Base-by-base conservation (phyloP, 2,113 vertebrate species). In the Hippotragus niger region DNA sequence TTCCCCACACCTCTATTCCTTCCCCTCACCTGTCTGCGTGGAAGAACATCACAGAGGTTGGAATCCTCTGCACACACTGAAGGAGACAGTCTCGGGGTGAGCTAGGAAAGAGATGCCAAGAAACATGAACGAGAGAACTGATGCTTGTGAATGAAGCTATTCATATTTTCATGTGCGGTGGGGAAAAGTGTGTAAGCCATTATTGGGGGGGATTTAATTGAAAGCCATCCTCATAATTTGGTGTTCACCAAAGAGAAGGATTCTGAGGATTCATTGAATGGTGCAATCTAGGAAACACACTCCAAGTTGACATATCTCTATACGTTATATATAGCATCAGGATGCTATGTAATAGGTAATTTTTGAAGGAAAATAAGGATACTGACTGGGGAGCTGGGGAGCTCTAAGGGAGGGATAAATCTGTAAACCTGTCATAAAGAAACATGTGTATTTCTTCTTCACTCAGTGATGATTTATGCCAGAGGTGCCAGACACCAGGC, bases 31-130 rank as follows among this genome's bases (percentile, higher is more conserved):
- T 90, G 95, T 92, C 88, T 88, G 25, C 2, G 0, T 33, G 50
- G 95, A 91, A 98, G 91, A 91, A 85, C 92, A 96, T 97, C 97
- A 90, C 92, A 97, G 97, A 93, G 95, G 53, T 74, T 91, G 55
- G 97, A 97, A 89, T 57, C 58, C 97, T 97, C 98, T 95, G 97
- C 80, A 25, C 60, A 80, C 36, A 23, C 93, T 96, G 93, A 96
- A 91, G 55, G 53, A 52, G 67, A 2, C 10, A 60, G 90, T 43
- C 31, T 25, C 4, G 33, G 53, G 45, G 25, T 4, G 14, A 53
- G 80, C 64, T 53, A 36, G 82, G 62, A 31, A 55, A 90, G 95
- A 52, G 19, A 14, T 33, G 23, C 40, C 62, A 36, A 15, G 64
- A 80, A 89, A 89, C 76, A 33, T 12, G 16, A 19, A 4, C 40